Conservation (phyloP, 2,888 invertebrate species). For the Ophraella communa region DNA sequence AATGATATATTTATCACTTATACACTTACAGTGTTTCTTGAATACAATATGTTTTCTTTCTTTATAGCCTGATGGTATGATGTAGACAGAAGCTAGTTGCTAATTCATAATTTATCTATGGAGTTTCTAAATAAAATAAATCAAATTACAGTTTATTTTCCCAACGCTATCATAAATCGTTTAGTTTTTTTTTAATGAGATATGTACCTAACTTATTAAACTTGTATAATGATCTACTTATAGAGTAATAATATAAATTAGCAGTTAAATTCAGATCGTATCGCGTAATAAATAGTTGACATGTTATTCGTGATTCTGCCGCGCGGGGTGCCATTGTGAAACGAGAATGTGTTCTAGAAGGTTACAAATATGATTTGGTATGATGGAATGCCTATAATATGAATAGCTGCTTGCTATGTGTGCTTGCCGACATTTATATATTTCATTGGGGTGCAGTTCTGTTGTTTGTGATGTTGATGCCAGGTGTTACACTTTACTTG, state of each 20-base stretch:
- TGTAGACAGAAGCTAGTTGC: no score
- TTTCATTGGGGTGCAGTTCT: conserved; percentile 46
- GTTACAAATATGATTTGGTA: conserved; percentile 55
- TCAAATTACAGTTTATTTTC: neutral
- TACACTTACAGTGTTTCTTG: no score
- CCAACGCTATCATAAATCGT: neutral
- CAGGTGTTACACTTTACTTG: conserved; percentile 35
- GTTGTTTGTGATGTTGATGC: conserved; percentile 27
- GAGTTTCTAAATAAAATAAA: no score
- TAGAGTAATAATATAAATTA: conserved; percentile 26
- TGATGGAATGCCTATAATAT: conserved; percentile 55
- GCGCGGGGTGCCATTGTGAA: conserved; percentile 52
- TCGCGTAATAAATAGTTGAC: conserved; percentile 37
- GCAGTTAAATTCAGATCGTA: conserved; percentile 30
- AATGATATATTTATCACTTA: no score
- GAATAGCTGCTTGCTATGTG: conserved; percentile 47
- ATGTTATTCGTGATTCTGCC: conserved; percentile 42
- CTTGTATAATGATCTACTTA: neutral
- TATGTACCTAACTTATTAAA: neutral
- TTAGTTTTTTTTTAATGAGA: no score
- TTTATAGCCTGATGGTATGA: no score
- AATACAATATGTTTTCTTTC: no score
- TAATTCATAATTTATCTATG: no score
- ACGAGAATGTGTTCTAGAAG: conserved; percentile 54
- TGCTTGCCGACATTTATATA: conserved; percentile 42